A percentile compares a stretch with the other conserved stretches of the same genome.
phyloP scores from a whole-genome alignment of 2,113 vertebrate species.

The Semicossyphus pulcher region DNA sequence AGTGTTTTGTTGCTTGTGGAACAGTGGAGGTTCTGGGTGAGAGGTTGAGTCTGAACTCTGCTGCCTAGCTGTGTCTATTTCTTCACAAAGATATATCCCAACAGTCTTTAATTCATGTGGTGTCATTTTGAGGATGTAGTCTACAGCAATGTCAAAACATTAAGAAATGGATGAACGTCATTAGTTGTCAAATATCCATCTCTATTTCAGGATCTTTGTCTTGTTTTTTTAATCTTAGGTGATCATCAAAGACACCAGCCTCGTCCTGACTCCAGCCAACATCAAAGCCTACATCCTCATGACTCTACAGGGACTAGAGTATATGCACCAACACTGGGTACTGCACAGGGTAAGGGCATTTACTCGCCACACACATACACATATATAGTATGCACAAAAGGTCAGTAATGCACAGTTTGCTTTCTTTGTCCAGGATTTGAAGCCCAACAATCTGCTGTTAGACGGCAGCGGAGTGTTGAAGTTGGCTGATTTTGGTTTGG shows the following conservation, averaged over 20 bases:
- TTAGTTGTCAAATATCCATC: background rate
- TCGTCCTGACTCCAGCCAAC: constrained; percentile 94
- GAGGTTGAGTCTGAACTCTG: constrained; percentile 4
- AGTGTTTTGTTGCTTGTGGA: background rate
- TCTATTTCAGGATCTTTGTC: background rate
- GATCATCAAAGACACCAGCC: constrained; percentile 97
- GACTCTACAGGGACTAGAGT: constrained; percentile 98
- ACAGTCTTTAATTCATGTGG: background rate
- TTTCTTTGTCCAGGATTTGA: constrained; percentile 88
- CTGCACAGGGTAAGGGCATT: constrained; percentile 91
- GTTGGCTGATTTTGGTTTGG: constrained; percentile 96
- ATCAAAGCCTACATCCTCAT: constrained; percentile 98
- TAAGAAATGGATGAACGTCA: constrained; percentile 1
- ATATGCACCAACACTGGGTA: constrained; percentile 96
- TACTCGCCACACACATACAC: background rate
- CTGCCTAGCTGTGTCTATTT: background rate
- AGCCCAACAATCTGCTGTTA: constrained; percentile 96
- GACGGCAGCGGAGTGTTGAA: constrained; percentile 96
- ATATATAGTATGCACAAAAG: background rate
- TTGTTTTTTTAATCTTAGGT: constrained; percentile 83
- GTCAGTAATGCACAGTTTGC: constrained; percentile 4
- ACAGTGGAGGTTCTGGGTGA: background rate
- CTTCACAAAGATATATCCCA: background rate
- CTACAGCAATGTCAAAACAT: background rate
- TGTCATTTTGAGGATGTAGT: background rate